These are phyloP conservation scores for Arvicanthis niloticus DNA, from an alignment of 2,113 vertebrate genomes.

Conservation along the genomic window DNA sequence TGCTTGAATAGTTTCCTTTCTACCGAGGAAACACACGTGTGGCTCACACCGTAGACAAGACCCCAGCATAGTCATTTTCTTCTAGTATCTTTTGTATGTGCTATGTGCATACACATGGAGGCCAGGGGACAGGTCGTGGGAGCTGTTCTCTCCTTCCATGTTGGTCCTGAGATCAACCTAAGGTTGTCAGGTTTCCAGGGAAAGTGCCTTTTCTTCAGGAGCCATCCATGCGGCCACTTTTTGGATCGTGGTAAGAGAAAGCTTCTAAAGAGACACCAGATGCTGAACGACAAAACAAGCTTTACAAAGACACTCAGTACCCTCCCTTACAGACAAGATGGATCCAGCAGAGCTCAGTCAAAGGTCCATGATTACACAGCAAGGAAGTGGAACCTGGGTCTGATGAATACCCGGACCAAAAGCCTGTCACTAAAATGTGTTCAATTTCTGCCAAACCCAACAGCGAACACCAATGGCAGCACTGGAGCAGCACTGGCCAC, in stretches of 20 bases:
- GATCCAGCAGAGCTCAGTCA: background rate
- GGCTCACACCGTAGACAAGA: background rate
- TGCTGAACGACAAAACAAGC: conserved; percentile 9
- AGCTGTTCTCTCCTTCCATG: background rate
- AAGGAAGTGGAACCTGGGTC: background rate
- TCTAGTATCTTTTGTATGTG: background rate
- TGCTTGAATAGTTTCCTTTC: background rate
- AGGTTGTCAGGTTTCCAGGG: background rate
- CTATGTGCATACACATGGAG: background rate
- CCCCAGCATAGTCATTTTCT: background rate
- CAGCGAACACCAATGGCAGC: background rate
- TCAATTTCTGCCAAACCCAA: background rate
- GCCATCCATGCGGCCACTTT: background rate
- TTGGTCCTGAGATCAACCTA: background rate
- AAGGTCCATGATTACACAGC: background rate
- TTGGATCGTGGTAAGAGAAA: background rate
- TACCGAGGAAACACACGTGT: conserved; percentile 4
- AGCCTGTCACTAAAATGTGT: background rate
- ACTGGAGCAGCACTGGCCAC: background rate
- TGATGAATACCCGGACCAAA: background rate
- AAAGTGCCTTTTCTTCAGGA: background rate
- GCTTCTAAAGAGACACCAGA: background rate
- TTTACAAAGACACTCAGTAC: background rate
- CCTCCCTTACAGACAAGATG: background rate
- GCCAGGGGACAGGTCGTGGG: too few species aligned